phyloP scores from a whole-genome alignment of 2,113 vertebrate genomes.

The Taxidea taxus region DNA sequence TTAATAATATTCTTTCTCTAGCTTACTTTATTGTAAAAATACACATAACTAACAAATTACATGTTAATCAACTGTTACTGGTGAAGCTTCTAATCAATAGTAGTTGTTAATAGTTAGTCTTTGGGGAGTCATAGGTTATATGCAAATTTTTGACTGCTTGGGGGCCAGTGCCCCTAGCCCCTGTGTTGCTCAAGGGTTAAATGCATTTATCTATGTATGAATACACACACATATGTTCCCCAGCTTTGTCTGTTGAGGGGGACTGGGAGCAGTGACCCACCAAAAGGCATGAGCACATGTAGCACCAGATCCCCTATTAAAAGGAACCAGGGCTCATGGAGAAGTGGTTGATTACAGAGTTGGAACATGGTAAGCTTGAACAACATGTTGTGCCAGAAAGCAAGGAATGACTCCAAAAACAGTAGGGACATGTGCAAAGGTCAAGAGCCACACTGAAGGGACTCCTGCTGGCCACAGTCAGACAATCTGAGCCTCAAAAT shows the following conservation, averaged over 20 bases:
- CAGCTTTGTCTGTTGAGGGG: not conserved
- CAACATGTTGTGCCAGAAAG: not conserved
- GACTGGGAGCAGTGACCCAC: not conserved
- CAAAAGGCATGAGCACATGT: not conserved
- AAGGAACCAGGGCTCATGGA: not conserved
- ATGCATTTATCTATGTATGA: not conserved
- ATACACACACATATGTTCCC: not conserved
- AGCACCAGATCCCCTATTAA: not conserved
- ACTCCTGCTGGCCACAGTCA: not conserved
- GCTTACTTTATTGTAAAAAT: not conserved
- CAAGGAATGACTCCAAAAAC: not conserved
- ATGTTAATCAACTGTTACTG: not conserved
- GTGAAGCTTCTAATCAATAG: not conserved
- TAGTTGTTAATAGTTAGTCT: not conserved
- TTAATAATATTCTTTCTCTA: not conserved
- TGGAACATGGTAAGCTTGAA: not conserved
- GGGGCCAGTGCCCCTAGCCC: not conserved
- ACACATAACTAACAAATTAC: not conserved
- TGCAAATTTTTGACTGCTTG: not conserved
- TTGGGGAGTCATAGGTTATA: not conserved
- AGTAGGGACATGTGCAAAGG: not conserved
- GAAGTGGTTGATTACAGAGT: not conserved
- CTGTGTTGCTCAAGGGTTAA: not conserved
- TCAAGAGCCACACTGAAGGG: not conserved
- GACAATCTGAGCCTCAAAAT: not conserved